phyloP scores from a whole-genome alignment of 2,888 invertebrate genomes.

The Lutraria lutraria region DNA sequence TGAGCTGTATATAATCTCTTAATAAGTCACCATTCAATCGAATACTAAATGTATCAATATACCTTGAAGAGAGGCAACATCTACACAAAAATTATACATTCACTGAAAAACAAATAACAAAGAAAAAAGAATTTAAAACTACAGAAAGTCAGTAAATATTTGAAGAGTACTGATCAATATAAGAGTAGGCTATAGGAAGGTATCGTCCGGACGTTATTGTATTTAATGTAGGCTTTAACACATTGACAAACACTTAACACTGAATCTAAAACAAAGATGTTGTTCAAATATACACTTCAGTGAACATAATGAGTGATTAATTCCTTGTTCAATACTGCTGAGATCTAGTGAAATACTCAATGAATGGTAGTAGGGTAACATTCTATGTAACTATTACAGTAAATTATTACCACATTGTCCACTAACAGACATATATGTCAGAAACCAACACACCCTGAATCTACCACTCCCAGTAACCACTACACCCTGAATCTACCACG shows the following conservation, averaged over 20 bases:
- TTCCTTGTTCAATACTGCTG: neutral
- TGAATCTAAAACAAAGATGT: constrained; percentile 20
- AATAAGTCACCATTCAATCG: neutral
- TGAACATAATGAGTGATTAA: neutral
- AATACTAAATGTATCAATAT: constrained; percentile 13
- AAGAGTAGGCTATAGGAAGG: neutral
- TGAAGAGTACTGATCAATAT: neutral
- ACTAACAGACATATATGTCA: too few species aligned
- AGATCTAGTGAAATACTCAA: constrained; percentile 11
- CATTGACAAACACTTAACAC: constrained; percentile 24
- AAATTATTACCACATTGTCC: too few species aligned
- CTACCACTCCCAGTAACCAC: too few species aligned
- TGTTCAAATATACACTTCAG: constrained; percentile 14
- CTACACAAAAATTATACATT: neutral
- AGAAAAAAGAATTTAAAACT: neutral
- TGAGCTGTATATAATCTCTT: neutral
- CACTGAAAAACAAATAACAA: constrained; percentile 1
- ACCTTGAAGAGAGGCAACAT: neutral
- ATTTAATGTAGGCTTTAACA: constrained; percentile 22
- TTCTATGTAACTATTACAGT: too few species aligned
- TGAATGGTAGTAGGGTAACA: too few species aligned
- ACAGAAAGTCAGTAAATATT: neutral
- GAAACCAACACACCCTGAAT: too few species aligned
- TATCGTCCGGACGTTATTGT: neutral
- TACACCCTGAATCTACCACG: too few species aligned